phyloP scores from a whole-genome alignment of 2,113 vertebrate species.

The Caloenas nicobarica region DNA sequence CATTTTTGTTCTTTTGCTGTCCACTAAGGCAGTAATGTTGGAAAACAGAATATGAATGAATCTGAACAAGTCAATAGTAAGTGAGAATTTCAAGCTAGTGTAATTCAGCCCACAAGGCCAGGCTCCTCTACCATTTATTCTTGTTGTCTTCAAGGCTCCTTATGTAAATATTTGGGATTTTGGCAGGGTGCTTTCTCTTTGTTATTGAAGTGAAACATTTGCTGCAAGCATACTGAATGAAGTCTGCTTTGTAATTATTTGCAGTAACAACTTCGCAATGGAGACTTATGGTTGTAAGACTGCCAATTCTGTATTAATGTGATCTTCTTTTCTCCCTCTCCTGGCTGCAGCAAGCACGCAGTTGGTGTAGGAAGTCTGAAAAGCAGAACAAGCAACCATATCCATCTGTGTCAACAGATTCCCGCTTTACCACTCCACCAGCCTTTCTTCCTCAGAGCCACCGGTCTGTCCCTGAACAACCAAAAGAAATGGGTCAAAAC shows the following conservation, averaged over 20 bases:
- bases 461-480: conserved; percentile 33
- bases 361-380: conserved; percentile 60
- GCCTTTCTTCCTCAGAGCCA: conserved; percentile 27
- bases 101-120: neutral
- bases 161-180: conserved; percentile 64
- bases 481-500: neutral
- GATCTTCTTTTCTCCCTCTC: conserved; percentile 21
- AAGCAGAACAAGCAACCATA: conserved; percentile 57
- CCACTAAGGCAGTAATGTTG: neutral
- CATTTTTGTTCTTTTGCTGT: neutral
- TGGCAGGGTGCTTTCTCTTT: conserved; percentile 46
- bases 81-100: neutral
- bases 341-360: conserved; percentile 75
- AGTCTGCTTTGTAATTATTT: conserved; percentile 41
- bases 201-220: conserved; percentile 55
- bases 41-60: conserved; percentile 22
- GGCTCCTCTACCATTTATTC: conserved; percentile 7
- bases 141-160: conserved; percentile 36
- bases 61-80: neutral
- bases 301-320: conserved; percentile 41
- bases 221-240: conserved; percentile 11
- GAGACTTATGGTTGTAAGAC: neutral
- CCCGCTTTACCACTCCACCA: conserved; percentile 8
- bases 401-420: conserved; percentile 49
- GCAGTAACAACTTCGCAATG: conserved; percentile 7